Base-by-base conservation (phyloP, 2,797 vertebrate genomes). In the Bryconaethiops microstoma region DNA sequence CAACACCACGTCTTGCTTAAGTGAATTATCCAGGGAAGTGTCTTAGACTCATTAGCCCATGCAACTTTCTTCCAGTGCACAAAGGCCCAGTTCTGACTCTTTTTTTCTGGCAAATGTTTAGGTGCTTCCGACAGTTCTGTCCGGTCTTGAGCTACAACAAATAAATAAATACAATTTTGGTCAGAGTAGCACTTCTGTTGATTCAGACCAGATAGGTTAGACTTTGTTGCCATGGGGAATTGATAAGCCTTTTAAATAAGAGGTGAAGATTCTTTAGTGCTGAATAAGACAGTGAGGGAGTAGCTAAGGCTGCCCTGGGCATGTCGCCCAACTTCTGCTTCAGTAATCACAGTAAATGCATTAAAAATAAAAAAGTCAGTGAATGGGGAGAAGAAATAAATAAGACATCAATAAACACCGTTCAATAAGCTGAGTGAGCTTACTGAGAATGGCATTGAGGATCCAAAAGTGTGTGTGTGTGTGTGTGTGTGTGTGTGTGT, bases 301-400 rank as follows among this genome's bases (percentile, higher is more conserved):
- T 78, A 84, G 63, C 72, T 52, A 52, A 83, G 69, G 39, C 45
- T 55, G 40, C 57, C 52, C 76, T 35, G 25, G 59, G 59, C 60
- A 5, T 25, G 4, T 16, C 13, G 59, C 76, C 77, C 64, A 45
- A 60, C 73, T 79, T 80, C 74, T 63, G 70, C 76, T 83, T 74
- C 76, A 86, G 83, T 87, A 88, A 86, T 89, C 86, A 87, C 84
- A 79, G 74, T 74, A 82, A 81, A 76, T 67, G 71, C 80, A 74
- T 86, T 86, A 65, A 74, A 82, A 80, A 85, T 74, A 77, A 79
- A 84, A 84, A 71, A 70, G 78, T 52, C 2, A 50, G 50, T 62
- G 74, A 85, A 72, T 70, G 45, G 80, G 60, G 69, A 76, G 79
- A 83, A 76, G 42, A 78, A 82, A 76, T 76, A 77, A 84, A 78